Base-by-base conservation (phyloP, 2,888 invertebrate genomes). In the Drosophila maculinotata region DNA sequence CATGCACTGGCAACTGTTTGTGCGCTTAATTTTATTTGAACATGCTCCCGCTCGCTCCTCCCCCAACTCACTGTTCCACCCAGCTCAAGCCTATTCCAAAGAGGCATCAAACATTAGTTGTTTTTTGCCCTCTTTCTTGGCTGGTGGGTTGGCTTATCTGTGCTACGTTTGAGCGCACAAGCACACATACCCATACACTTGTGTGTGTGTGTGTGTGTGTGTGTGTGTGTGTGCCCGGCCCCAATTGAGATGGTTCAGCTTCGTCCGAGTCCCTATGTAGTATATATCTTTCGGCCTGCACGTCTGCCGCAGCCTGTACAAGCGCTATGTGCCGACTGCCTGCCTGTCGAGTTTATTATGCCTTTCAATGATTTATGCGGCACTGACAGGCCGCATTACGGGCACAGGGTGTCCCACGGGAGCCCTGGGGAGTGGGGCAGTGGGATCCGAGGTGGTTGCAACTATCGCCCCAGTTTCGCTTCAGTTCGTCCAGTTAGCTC, bases 1-100 rank as follows among this genome's bases (percentile, higher is more conserved):
- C 80, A 74, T 84, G 66, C 69, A 65, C 67, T 60, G 69, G 65
- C 47, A 65, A 56, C 79, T 69, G 82, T 59, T 79, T 67, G 76
- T 49, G 66, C 58, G 69, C 75, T 64, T 86, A 74, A 81, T 80
- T 86, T 69, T 81, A 74, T 86, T 81, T 86, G 77, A 86, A 66
- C 80, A 74, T 72, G 60, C 49, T 48, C 53, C 26, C 36, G 17
- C 28, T 9, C 39, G 1, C 54, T 17, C 26, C 31, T 0, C 15
- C 15, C 38, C 12, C 31, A 3, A 4, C 20, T 20, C 20, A 2
- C 4, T 20, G 20, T 4, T 20, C 20, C 20, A 20, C 9, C 7
- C 25, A 8, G 8, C 26, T 12, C 10, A 0, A 26, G 12, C 9
- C 33, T 20, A 33, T 14, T 47, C 10, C 58, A 35, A 49, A 25